These are phyloP conservation scores for Saguinus imperator DNA, from an alignment of 2,113 vertebrate species.

Conservation along the genomic window DNA sequence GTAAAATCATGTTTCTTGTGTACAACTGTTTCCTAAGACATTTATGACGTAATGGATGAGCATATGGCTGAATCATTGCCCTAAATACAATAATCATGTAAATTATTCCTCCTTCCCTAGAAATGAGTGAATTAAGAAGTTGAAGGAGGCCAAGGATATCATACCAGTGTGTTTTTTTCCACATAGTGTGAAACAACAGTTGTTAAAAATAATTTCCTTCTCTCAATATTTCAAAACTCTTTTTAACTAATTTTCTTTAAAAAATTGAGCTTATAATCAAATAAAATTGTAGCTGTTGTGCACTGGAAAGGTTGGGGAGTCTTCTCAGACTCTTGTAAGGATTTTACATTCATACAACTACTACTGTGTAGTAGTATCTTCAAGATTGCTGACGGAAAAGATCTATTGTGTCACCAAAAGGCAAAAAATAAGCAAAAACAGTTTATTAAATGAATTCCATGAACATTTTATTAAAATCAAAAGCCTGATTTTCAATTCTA, in stretches of 20 bases:
- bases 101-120: background rate
- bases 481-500: background rate
- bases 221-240: background rate
- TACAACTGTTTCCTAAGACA: background rate
- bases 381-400: fast-evolving
- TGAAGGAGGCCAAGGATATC: background rate
- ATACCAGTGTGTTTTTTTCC: background rate
- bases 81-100: background rate
- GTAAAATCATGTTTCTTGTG: background rate
- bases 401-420: background rate
- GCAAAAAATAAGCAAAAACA: background rate
- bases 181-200: fast-evolving
- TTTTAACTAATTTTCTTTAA: background rate
- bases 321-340: background rate
- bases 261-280: background rate
- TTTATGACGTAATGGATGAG: background rate
- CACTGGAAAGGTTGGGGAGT: background rate
- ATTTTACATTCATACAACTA: background rate
- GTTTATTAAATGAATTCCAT: background rate
- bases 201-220: background rate
- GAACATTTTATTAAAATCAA: background rate
- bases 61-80: background rate
- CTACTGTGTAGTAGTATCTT: background rate
- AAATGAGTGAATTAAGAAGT: background rate
- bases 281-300: background rate